These are phyloP conservation scores for Apodemia mormo DNA, from an alignment of 2,888 invertebrate genomes.

Conservation along the genomic window DNA sequence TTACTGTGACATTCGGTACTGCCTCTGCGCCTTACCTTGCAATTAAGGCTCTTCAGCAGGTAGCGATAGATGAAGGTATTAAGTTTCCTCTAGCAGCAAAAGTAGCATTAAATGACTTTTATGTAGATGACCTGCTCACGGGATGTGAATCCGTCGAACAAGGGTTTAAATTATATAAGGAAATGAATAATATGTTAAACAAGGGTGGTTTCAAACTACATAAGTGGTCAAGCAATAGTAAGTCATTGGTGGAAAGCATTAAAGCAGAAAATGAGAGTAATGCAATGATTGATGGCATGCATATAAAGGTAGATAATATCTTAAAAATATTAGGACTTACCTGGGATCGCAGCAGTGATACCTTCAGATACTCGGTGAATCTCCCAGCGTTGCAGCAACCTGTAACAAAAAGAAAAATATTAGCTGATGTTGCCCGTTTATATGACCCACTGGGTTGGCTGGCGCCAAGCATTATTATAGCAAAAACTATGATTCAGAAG, in stretches of 20 bases:
- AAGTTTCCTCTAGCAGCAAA: constrained; percentile 15
- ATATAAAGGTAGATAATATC: constrained; percentile 21
- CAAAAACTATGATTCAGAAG: constrained; percentile 7
- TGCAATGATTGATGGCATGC: neutral
- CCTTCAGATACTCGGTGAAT: constrained; percentile 19
- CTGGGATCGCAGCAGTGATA: constrained; percentile 21
- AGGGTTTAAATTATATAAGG: neutral
- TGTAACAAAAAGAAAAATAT: constrained; percentile 27
- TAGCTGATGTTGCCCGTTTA: constrained; percentile 31
- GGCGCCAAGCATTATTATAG: neutral
- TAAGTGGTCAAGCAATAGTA: constrained; percentile 15
- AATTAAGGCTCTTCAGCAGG: constrained; percentile 9
- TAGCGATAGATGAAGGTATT: neutral
- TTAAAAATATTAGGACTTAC: constrained; percentile 27
- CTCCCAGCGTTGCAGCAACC: neutral
- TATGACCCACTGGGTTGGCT: constrained; percentile 29
- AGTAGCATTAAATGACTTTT: constrained; percentile 12
- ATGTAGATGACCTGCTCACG: constrained; percentile 17
- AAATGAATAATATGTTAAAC: constrained; percentile 13
- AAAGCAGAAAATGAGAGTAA: neutral
- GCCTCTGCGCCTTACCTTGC: constrained; percentile 14
- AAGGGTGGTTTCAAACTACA: constrained; percentile 4
- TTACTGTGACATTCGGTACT: constrained; percentile 17
- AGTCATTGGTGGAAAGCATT: neutral
- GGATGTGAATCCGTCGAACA: constrained; percentile 9